Base-by-base conservation (phyloP, 92 coral and sea anemone genomes). In the Siderastrea siderea region DNA sequence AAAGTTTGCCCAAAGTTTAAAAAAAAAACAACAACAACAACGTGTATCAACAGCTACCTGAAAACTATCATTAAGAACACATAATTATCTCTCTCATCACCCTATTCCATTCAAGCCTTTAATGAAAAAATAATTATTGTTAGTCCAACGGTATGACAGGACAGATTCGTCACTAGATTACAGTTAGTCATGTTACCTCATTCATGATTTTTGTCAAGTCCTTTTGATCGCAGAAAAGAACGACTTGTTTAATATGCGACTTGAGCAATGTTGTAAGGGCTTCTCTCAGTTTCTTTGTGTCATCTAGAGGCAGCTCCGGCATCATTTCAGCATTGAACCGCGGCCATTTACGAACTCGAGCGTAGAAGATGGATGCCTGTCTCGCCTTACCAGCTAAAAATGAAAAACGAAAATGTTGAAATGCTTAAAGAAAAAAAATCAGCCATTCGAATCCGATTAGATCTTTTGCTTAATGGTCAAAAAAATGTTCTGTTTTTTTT, bases 131-230 rank as follows among this genome's bases (percentile, higher is more conserved):
- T 5, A 15, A 15, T 15, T 10, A 15, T 58, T 12, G 10, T 58
- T 15, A 10, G 15, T 10, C 62, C 10, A 58, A 58, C 1, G 62
- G 13, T 10, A 15, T 58, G 62, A 3, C 45, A 2, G 45, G 16
- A 43, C 16, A 67, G 19, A 15, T 19, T 10, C 62, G 62, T 8
- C 10, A 10, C 15, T 58, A 10, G 16, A 58, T 12, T 4, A 10
- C 15, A 14, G 14, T 2, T 44, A 2, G 5, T n/a, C 54, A 55
- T 10, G 48, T 77, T 88, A 96, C 99, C 93, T 90, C 92, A 66
- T 93, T 95, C 97, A 97, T 93, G 46, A 97, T 93, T 1, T 57
- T 47, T 9, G 94, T 91, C 68, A 98, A 86, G 78, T 98, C 98
- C 16, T 71, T 80, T 51, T 92, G 93, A 82, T 94, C 92, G 44